Conservation (phyloP, 2,113 vertebrate genomes). For the Chascanopsetta lugubris region DNA sequence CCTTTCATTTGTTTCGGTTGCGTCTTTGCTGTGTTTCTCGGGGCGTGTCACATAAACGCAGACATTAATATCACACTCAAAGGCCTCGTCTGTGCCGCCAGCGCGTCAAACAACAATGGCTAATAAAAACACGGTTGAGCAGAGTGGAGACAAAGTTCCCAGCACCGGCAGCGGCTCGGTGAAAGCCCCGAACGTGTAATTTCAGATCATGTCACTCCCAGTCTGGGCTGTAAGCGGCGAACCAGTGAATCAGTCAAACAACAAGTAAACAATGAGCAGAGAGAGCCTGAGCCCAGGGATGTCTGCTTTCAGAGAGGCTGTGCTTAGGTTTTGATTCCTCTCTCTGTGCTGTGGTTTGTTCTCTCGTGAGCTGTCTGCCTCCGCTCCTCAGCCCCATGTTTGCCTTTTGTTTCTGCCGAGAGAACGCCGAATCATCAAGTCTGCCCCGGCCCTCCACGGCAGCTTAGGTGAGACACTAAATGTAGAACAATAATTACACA, state of each 20-base stretch:
- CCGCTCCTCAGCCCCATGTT: constrained; percentile 58
- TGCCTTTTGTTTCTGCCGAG: constrained; percentile 68
- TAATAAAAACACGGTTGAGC: constrained; percentile 12
- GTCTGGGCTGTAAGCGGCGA: constrained; percentile 26
- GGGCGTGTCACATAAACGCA: too few relatives aligned
- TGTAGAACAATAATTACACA: constrained; percentile 57
- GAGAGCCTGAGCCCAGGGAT: constrained; percentile 19
- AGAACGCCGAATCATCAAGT: constrained; percentile 50
- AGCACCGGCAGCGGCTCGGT: constrained; percentile 17
- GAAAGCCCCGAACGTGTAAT: constrained; percentile 29
- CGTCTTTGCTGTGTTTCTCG: too few relatives aligned
- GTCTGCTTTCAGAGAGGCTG: constrained; percentile 49
- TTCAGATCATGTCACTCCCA: constrained; percentile 27
- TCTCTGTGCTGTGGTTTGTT: constrained; percentile 51
- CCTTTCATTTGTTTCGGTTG: too few relatives aligned
- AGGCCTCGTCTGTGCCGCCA: too few relatives aligned
- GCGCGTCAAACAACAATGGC: neutral
- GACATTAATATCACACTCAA: too few relatives aligned
- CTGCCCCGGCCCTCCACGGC: constrained; percentile 39
- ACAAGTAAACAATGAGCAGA: constrained; percentile 63
- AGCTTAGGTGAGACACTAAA: constrained; percentile 59
- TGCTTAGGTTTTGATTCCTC: constrained; percentile 65
- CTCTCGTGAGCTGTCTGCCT: constrained; percentile 60
- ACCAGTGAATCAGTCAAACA: constrained; percentile 41
- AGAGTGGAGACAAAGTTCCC: constrained; percentile 1